Evolutionary conservation across 2,113 vertebrate species (phyloP).

Genomic region (Nothobranchius kuhntae): DNA sequence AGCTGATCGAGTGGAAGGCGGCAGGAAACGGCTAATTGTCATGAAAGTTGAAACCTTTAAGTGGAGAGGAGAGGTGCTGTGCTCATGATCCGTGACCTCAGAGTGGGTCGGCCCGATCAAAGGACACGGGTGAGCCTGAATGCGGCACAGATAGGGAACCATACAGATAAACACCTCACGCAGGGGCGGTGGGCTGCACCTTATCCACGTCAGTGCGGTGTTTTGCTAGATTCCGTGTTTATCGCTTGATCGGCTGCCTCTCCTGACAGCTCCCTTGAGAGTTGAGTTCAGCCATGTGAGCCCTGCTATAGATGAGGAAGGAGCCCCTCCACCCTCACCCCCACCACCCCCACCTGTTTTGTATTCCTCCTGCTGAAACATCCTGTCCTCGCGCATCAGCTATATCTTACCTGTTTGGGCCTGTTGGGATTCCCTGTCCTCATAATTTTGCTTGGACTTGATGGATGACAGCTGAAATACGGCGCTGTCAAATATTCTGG

Average conservation of each 20-base stretch:
- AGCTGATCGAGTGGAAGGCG: constrained; percentile 31
- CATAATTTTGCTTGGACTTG: constrained; percentile 64
- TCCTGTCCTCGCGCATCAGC: constrained; percentile 46
- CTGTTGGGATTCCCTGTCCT: constrained; percentile 60
- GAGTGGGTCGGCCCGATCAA: constrained; percentile 61
- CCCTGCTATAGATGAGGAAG: constrained; percentile 15
- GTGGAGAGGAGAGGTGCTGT: constrained; percentile 28
- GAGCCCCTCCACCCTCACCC: neutral
- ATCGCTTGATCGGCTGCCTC: constrained; percentile 66
- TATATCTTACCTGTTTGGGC: constrained; percentile 64
- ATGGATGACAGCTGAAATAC: constrained; percentile 66
- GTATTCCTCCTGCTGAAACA: constrained; percentile 39
- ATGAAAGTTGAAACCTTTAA: constrained; percentile 38
- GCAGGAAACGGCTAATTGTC: constrained; percentile 52
- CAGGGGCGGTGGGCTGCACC: constrained; percentile 18
- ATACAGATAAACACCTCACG: constrained; percentile 60
- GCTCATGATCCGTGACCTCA: constrained; percentile 56
- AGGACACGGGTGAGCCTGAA: constrained; percentile 44
- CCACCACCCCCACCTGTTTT: constrained; percentile 28
- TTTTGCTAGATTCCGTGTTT: constrained; percentile 47
- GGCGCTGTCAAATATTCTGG: constrained; percentile 59
- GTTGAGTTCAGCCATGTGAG: constrained; percentile 55
- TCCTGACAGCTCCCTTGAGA: constrained; percentile 55
- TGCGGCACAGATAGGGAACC: constrained; percentile 34
- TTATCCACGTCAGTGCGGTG: constrained; percentile 32